These are phyloP conservation scores for Ophioderma brevispina DNA, from an alignment of 35 echinoderm and acorn worm genomes.

Conservation along the genomic window DNA sequence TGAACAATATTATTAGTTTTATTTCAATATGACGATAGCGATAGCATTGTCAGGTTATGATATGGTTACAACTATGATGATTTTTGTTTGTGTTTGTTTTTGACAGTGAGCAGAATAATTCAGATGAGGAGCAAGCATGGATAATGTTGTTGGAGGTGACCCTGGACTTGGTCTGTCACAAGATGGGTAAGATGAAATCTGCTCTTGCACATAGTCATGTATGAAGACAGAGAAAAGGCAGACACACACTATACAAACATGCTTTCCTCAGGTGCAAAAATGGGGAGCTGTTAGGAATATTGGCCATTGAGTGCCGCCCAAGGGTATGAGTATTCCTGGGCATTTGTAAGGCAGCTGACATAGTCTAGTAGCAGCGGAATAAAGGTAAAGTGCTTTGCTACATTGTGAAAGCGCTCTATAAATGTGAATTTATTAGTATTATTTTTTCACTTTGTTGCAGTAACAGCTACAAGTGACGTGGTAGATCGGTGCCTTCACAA, in stretches of 20 bases:
- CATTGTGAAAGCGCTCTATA: no score
- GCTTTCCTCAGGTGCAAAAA: no score
- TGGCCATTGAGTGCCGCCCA: no score
- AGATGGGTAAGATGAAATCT: constrained; percentile 58
- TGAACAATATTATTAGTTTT: no score
- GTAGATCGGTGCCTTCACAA: constrained; percentile 64
- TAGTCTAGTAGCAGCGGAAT: not conserved
- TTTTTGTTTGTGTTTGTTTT: not conserved
- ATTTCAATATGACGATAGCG: no score
- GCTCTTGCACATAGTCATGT: not conserved
- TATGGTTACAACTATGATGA: not conserved
- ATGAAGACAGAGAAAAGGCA: not conserved
- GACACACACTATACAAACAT: no score
- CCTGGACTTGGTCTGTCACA: constrained; percentile 70
- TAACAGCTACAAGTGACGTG: constrained; percentile 89
- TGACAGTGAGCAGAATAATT: not conserved
- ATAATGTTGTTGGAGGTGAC: not conserved
- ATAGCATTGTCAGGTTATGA: no score
- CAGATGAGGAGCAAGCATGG: not conserved
- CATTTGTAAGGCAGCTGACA: no score
- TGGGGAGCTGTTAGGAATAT: no score
- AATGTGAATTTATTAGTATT: not conserved
- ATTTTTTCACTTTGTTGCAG: not conserved
- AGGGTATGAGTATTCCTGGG: no score
- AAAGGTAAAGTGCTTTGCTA: not conserved